phyloP scores from a whole-genome alignment of 2,797 vertebrate species.

The Lates japonicus region DNA sequence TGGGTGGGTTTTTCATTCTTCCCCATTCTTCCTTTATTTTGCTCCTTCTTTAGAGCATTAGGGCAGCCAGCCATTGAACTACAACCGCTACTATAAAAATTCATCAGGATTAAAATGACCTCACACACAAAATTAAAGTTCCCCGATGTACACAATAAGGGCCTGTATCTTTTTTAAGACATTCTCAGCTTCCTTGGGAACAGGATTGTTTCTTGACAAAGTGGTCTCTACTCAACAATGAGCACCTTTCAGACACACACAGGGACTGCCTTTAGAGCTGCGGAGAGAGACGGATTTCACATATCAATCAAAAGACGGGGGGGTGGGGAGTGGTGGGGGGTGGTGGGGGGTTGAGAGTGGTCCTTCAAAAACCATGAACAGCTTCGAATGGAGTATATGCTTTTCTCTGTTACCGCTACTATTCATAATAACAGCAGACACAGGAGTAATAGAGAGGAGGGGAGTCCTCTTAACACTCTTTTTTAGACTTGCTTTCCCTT shows the following conservation, averaged over 20 bases:
- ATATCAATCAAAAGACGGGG: constrained; percentile 89
- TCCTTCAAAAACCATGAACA: constrained; percentile 82
- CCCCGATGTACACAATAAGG: constrained; percentile 86
- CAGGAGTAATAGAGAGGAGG: constrained; percentile 50
- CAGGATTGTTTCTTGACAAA: constrained; percentile 90
- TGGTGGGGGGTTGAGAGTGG: constrained; percentile 71
- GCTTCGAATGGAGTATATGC: constrained; percentile 82
- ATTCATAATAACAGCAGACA: constrained; percentile 76
- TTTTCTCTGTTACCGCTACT: constrained; percentile 78
- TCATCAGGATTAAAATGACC: constrained; percentile 92
- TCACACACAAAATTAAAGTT: constrained; percentile 91
- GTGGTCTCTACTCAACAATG: constrained; percentile 87
- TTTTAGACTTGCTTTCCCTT: constrained; percentile 51
- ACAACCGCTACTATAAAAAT: constrained; percentile 89
- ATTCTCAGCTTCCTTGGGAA: constrained; percentile 88
- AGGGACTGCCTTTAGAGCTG: constrained; percentile 87
- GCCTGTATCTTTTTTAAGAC: constrained; percentile 89
- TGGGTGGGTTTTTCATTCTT: constrained; percentile 85
- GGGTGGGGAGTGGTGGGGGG: constrained; percentile 29
- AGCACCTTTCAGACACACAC: constrained; percentile 89
- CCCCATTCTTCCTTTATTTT: constrained; percentile 77
- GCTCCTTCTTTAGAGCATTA: constrained; percentile 84
- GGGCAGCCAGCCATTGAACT: constrained; percentile 86
- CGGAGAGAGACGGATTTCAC: constrained; percentile 89
- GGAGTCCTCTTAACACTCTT: constrained; percentile 67